A percentile compares a stretch with the other conserved stretches of the same genome.
Conservation (phyloP, 2,113 vertebrate species). For the Spheniscus mendiculus region DNA sequence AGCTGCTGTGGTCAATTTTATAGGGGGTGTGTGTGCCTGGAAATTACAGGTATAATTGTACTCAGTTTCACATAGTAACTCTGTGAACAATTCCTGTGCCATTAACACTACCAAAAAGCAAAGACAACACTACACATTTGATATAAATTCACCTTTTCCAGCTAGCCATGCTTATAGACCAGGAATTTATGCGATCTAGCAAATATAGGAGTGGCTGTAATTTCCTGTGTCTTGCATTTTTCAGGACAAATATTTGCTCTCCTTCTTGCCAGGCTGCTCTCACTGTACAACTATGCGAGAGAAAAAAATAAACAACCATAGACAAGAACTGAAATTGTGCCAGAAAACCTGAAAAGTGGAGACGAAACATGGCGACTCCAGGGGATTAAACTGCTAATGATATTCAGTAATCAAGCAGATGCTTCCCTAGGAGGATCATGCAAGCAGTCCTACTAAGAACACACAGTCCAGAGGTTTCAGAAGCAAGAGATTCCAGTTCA, state of each 20-base stretch:
- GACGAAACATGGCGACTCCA: background rate
- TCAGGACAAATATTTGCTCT: slow-evolving; percentile 22
- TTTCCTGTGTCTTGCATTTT: slow-evolving; percentile 46
- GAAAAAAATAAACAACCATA: slow-evolving; percentile 41
- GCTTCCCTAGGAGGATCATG: background rate
- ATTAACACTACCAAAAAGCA: slow-evolving; percentile 2
- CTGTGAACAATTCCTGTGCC: background rate
- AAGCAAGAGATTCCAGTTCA: background rate
- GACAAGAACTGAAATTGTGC: slow-evolving; percentile 18
- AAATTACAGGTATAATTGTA: background rate
- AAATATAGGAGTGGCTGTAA: slow-evolving; percentile 22
- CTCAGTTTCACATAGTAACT: background rate
- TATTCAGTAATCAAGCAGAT: background rate
- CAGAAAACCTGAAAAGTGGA: background rate
- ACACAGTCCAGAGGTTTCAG: background rate
- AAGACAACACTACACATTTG: background rate
- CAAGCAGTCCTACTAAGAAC: background rate
- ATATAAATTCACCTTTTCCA: slow-evolving; percentile 35
- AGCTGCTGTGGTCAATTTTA: background rate
- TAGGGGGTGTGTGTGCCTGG: no score
- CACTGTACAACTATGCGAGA: slow-evolving; percentile 16
- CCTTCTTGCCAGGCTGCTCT: slow-evolving; percentile 40
- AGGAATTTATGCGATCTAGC: slow-evolving; percentile 30
- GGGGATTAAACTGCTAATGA: background rate
- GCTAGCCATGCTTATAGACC: slow-evolving; percentile 32